Conservation (phyloP, 2,888 invertebrate genomes). For the Platerodrilus igneus region DNA sequence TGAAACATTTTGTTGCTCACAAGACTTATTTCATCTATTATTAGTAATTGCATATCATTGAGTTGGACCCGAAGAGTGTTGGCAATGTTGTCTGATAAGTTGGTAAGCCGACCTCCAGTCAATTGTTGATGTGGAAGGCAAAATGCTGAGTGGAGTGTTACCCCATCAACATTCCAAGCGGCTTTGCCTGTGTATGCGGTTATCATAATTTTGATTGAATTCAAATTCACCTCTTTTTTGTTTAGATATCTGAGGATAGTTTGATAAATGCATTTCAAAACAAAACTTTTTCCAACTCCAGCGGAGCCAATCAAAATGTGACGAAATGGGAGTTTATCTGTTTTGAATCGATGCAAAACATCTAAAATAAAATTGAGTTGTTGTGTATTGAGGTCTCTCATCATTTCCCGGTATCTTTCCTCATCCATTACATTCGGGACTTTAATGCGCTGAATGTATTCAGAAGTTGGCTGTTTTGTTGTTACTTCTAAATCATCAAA, state of each 20-base stretch:
- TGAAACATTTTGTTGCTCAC: conserved; percentile 1
- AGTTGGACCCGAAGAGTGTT: conserved; percentile 4
- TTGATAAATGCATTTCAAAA: conserved; percentile 3
- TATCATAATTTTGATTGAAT: neutral
- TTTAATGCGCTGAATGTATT: neutral
- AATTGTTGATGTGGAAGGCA: conserved; percentile 2
- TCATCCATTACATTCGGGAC: neutral
- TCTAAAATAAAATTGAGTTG: neutral
- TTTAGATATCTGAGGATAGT: neutral
- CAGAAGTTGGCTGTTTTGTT: neutral
- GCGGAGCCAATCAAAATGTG: neutral
- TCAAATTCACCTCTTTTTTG: neutral
- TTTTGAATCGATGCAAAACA: neutral
- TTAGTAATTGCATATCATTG: conserved; percentile 7
- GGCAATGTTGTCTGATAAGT: neutral
- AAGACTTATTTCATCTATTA: conserved; percentile 9
- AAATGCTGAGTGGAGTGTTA: conserved; percentile 8
- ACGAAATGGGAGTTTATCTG: neutral
- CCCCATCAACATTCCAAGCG: neutral
- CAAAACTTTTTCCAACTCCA: conserved; percentile 3
- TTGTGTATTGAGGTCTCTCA: neutral
- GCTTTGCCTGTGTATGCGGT: conserved; percentile 6
- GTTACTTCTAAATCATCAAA: neutral
- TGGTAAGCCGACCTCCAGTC: neutral
- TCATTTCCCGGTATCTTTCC: neutral